Evolutionary conservation across 1,140 invertebrate species (phyloP).

Genomic region (Drosophila repletoides): DNA sequence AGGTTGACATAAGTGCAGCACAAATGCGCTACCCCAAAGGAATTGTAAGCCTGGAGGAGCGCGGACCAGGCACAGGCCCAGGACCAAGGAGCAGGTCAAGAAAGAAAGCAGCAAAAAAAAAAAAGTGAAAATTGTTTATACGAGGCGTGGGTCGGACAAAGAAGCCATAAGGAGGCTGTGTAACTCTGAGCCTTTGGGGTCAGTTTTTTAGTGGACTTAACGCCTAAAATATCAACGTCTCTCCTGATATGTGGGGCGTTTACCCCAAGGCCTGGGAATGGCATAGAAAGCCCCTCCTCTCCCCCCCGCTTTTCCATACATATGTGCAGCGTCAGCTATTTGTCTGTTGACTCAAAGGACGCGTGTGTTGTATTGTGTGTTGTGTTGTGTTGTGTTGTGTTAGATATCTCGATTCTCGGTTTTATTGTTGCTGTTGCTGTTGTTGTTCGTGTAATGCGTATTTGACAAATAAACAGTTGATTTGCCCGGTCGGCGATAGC

Average conservation of each 20-base stretch:
- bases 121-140: conserved; percentile 77
- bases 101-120: conserved; percentile 21
- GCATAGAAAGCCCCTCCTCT: too few relatives aligned
- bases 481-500: conserved; percentile 63
- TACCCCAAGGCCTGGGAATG: conserved; percentile 14
- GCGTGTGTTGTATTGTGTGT: conserved; percentile 15
- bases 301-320: too few relatives aligned
- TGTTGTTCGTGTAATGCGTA: conserved; percentile 69
- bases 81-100: conserved; percentile 15
- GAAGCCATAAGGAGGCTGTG: conserved; percentile 18
- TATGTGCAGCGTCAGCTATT: conserved; percentile 75
- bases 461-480: conserved; percentile 81
- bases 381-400: conserved; percentile 26
- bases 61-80: background rate
- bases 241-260: conserved; percentile 57
- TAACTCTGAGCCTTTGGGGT: conserved; percentile 41
- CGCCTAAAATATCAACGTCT: conserved; percentile 72
- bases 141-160: conserved; percentile 41
- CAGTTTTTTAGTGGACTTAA: conserved; percentile 51
- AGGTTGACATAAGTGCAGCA: conserved; percentile 78
- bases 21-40: conserved; percentile 72
- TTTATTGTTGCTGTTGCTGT: conserved; percentile 59
- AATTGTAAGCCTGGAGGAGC: conserved; percentile 31
- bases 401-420: conserved; percentile 29
- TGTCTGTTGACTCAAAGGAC: conserved; percentile 73